phyloP scores from a whole-genome alignment of 2,113 vertebrate species.

The Prietella phreatophila region DNA sequence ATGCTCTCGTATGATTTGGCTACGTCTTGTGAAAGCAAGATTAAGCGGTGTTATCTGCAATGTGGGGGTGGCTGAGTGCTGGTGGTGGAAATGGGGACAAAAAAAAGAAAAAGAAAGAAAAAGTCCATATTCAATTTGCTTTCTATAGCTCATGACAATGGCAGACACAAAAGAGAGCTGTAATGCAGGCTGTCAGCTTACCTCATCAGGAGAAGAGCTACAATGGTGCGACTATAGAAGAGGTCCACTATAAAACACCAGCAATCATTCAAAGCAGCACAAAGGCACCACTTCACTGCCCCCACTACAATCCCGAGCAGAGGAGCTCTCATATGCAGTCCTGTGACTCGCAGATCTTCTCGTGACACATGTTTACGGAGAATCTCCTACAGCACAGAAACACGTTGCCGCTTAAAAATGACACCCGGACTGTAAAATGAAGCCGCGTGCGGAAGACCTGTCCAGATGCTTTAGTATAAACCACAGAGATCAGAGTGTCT shows the following conservation, averaged over 20 bases:
- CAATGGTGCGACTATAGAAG: conserved; percentile 38
- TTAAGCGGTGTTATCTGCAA: conserved; percentile 72
- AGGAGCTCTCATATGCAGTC: conserved; percentile 7
- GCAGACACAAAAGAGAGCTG: conserved; percentile 42
- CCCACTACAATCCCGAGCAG: background rate
- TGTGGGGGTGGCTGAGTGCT: conserved; percentile 37
- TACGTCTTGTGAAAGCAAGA: conserved; percentile 66
- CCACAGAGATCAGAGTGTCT: background rate
- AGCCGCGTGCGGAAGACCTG: background rate
- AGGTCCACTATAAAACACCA: conserved; percentile 39
- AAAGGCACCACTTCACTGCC: conserved; percentile 32
- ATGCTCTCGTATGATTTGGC: conserved; percentile 71
- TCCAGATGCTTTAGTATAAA: background rate
- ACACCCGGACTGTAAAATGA: background rate
- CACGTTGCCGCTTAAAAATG: background rate
- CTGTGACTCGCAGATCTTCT: conserved; percentile 29
- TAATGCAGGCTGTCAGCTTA: conserved; percentile 49
- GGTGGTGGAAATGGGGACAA: background rate
- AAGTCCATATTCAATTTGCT: conserved; percentile 51
- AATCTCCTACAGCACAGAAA: conserved; percentile 17
- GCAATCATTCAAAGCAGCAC: conserved; percentile 37
- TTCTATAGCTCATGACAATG: conserved; percentile 39
- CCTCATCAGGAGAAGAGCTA: conserved; percentile 41
- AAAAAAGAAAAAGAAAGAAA: no score
- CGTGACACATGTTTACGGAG: conserved; percentile 32